These are phyloP conservation scores for Caenorhabditis sp. DNA, from an alignment of 2,888 invertebrate species.

Conservation along the genomic window DNA sequence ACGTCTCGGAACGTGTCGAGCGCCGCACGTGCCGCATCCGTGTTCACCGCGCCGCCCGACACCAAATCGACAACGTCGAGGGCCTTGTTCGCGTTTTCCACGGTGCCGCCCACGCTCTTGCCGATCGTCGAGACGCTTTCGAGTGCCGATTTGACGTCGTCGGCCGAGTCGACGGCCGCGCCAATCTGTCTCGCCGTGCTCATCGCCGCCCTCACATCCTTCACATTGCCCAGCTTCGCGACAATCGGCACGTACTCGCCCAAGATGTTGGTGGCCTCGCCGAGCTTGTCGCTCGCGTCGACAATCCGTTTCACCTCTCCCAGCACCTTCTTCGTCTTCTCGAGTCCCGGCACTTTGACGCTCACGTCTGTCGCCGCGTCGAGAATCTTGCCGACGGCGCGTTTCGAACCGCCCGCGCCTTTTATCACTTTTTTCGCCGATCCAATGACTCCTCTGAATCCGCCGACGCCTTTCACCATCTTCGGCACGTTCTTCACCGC, in stretches of 20 bases:
- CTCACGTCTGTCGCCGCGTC: background rate
- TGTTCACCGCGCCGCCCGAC: background rate
- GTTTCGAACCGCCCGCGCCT: background rate
- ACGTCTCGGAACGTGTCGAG: background rate
- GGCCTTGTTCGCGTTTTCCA: background rate
- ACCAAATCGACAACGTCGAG: background rate
- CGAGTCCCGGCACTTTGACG: background rate
- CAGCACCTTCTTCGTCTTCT: background rate
- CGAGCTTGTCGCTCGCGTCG: background rate
- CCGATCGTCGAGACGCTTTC: background rate
- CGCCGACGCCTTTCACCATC: background rate
- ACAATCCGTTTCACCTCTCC: background rate
- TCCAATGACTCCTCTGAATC: background rate
- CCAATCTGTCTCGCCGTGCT: background rate
- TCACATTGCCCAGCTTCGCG: background rate
- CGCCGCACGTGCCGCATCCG: background rate
- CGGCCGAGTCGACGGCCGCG: background rate
- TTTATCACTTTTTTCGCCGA: background rate
- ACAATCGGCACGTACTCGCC: background rate
- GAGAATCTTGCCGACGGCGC: background rate
- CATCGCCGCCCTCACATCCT: background rate
- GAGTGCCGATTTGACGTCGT: background rate
- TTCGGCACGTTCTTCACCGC: background rate
- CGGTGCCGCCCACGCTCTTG: background rate
- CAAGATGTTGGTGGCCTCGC: background rate